These are phyloP conservation scores for Nesidiocoris tenuis DNA, from an alignment of 2,888 invertebrate species.

Conservation along the genomic window DNA sequence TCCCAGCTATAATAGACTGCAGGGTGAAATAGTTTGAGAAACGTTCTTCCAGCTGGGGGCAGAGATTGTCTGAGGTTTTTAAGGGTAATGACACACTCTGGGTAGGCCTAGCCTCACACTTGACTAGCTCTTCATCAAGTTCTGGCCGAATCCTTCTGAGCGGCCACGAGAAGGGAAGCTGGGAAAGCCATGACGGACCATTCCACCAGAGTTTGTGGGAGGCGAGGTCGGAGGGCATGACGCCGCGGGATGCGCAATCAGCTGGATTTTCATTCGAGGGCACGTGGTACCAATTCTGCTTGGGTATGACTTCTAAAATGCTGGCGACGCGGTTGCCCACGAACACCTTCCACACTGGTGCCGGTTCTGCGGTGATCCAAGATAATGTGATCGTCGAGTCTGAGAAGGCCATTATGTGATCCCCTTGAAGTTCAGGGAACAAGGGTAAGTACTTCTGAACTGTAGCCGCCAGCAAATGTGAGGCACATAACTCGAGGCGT, in stretches of 20 bases:
- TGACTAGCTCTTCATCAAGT: neutral
- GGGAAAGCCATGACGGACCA: neutral
- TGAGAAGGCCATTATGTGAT: neutral
- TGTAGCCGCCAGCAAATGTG: neutral
- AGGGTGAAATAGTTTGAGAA: neutral
- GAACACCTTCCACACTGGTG: slow-evolving; percentile 4
- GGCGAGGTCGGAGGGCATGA: neutral
- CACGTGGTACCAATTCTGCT: neutral
- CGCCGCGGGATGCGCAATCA: neutral
- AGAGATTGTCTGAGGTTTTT: neutral
- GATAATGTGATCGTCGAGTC: neutral
- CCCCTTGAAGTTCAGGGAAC: neutral
- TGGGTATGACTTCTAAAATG: neutral
- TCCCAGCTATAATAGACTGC: neutral
- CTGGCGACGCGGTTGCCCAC: neutral
- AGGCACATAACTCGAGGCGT: neutral
- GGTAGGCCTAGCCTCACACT: neutral
- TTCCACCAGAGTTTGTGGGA: neutral
- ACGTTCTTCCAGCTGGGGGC: neutral
- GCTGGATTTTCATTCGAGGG: slow-evolving; percentile 1
- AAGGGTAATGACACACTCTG: neutral
- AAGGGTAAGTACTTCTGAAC: neutral
- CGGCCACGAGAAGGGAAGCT: neutral
- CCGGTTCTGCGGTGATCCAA: slow-evolving; percentile 4
- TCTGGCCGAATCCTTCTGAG: neutral